phyloP scores from a whole-genome alignment of 1,140 invertebrate genomes.

The Tribolium castaneum region DNA sequence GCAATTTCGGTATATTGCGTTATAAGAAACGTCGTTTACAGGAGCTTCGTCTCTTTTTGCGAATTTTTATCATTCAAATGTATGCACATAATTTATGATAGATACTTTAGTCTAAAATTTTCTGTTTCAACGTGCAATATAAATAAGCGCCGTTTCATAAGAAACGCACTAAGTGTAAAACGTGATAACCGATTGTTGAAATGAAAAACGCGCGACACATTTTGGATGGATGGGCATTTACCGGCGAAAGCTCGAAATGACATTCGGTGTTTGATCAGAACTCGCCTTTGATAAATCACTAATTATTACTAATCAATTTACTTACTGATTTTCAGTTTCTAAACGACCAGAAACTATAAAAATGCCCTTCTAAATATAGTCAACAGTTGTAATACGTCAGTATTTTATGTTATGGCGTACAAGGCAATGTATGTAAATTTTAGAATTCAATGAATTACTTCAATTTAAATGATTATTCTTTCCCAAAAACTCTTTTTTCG shows the following conservation, averaged over 20 bases:
- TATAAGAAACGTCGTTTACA: too few species aligned
- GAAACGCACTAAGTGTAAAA: not conserved
- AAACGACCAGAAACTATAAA: too few species aligned
- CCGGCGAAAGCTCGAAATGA: not conserved
- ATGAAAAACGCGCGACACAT: not conserved
- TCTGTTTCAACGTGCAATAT: conserved; percentile 25
- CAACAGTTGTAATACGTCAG: too few species aligned
- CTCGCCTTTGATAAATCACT: conserved; percentile 19
- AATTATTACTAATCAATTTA: too few species aligned
- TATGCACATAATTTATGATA: conserved; percentile 35
- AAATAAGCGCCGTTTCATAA: not conserved
- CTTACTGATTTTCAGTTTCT: too few species aligned
- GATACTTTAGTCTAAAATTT: conserved; percentile 31
- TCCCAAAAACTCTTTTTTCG: too few species aligned
- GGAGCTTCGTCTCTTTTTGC: not conserved
- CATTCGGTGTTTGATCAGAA: conserved; percentile 12
- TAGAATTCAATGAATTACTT: too few species aligned
- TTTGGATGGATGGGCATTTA: not conserved
- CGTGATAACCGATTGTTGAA: not conserved
- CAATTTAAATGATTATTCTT: too few species aligned
- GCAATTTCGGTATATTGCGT: too few species aligned
- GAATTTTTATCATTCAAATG: conserved; percentile 28
- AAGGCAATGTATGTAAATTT: too few species aligned
- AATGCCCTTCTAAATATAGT: too few species aligned
- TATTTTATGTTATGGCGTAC: too few species aligned